These are phyloP conservation scores for Prorops nasuta DNA, from an alignment of 1,140 invertebrate species.

Conservation along the genomic window DNA sequence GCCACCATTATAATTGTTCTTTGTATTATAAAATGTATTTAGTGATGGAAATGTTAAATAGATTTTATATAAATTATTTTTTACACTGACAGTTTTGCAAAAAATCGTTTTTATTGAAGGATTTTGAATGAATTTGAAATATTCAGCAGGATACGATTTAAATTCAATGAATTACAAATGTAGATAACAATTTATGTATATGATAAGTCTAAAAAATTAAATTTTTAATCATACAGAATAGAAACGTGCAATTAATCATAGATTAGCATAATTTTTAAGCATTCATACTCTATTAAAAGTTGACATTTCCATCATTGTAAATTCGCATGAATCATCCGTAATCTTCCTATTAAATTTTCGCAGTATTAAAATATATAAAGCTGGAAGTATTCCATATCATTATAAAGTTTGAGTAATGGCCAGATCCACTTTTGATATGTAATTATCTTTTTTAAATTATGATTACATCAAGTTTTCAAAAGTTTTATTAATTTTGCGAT, in stretches of 20 bases:
- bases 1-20: slow-evolving; percentile 19
- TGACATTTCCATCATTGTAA: slow-evolving; percentile 19
- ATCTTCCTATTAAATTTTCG: slow-evolving; percentile 29
- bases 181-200: neutral
- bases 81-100: slow-evolving; percentile 11
- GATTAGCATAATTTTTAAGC: too few relatives aligned
- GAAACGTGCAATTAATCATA: too few relatives aligned
- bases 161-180: neutral
- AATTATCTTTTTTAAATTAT: slow-evolving; percentile 2
- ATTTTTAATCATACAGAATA: too few relatives aligned
- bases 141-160: too few relatives aligned
- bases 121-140: too few relatives aligned
- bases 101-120: slow-evolving; percentile 3
- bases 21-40: slow-evolving; percentile 27
- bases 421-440: neutral
- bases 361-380: slow-evolving; percentile 34
- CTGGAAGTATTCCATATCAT: slow-evolving; percentile 31
- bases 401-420: neutral
- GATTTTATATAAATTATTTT: slow-evolving; percentile 20
- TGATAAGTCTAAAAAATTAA: neutral
- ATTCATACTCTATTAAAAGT: too few relatives aligned
- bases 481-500: slow-evolving; percentile 2
- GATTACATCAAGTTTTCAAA: slow-evolving; percentile 7
- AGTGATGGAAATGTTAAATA: slow-evolving; percentile 23
- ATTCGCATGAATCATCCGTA: slow-evolving; percentile 18